phyloP scores from a whole-genome alignment of 2,888 invertebrate genomes.

The Machimus rusticus region DNA sequence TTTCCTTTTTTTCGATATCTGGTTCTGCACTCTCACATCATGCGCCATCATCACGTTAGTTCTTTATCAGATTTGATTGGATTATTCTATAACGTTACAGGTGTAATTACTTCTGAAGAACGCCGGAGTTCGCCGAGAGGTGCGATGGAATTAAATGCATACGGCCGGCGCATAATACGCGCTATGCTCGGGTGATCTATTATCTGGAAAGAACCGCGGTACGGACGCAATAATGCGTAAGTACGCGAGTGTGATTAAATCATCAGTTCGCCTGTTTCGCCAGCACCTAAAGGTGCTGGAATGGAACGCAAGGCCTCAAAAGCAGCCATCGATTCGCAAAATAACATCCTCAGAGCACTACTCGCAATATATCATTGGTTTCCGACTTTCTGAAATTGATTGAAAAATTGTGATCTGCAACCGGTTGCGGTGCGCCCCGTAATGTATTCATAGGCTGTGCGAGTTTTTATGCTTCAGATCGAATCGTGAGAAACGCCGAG shows the following conservation, averaged over 20 bases:
- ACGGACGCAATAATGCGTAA: background rate
- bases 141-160: conserved; percentile 35
- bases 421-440: conserved; percentile 1
- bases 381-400: conserved; percentile 26
- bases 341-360: background rate
- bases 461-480: background rate
- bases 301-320: background rate
- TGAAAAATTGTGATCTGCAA: conserved; percentile 30
- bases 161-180: background rate
- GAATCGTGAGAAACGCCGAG: conserved; percentile 20
- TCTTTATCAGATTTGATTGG: conserved; percentile 41
- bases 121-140: background rate
- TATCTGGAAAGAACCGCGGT: background rate
- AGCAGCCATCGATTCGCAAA: background rate
- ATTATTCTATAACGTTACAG: conserved; percentile 35
- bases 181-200: conserved; percentile 9
- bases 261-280: background rate
- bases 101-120: conserved; percentile 35
- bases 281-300: background rate
- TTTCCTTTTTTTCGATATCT: conserved; percentile 42
- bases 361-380: conserved; percentile 18
- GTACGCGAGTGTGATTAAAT: conserved; percentile 1
- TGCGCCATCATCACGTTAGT: conserved; percentile 37
- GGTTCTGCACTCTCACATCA: conserved; percentile 28
- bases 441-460: conserved; percentile 23